Evolutionary conservation across 2,113 vertebrate species (phyloP).

Genomic region (Podilymbus podiceps): DNA sequence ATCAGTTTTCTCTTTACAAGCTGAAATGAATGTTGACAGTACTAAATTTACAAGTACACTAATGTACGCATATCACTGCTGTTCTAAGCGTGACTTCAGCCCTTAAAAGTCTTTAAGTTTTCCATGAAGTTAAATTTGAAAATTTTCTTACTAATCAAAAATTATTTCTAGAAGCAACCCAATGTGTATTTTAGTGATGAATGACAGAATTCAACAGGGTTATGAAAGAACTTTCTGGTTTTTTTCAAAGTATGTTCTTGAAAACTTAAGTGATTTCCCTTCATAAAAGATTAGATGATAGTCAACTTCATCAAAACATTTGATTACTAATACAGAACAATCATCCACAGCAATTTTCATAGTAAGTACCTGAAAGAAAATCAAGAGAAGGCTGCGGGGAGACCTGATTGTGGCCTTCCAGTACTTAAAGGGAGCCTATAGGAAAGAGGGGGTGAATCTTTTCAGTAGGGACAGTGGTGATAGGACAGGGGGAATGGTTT

Average conservation of each 20-base stretch:
- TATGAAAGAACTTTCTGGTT: not conserved
- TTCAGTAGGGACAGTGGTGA: too few relatives aligned
- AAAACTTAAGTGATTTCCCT: not conserved
- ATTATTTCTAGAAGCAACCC: not conserved
- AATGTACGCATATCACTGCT: not conserved
- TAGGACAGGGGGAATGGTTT: too few relatives aligned
- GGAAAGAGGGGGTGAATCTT: too few relatives aligned
- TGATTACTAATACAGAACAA: not conserved
- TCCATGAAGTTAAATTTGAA: not conserved
- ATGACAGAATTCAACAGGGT: fast-evolving
- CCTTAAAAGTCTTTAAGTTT: not conserved
- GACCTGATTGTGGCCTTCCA: too few relatives aligned
- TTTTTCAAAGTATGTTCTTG: not conserved
- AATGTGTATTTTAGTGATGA: not conserved
- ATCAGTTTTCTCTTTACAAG: not conserved
- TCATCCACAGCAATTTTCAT: not conserved
- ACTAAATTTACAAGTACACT: not conserved
- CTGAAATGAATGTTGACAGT: not conserved
- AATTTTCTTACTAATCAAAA: not conserved
- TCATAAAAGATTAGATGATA: not conserved
- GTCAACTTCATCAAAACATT: not conserved
- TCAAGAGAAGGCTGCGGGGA: too few relatives aligned
- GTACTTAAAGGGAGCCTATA: too few relatives aligned
- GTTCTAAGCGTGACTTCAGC: not conserved
- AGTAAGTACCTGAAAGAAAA: not conserved